Conservation (phyloP, 2,797 vertebrate genomes). For the Enteromius mattozi region DNA sequence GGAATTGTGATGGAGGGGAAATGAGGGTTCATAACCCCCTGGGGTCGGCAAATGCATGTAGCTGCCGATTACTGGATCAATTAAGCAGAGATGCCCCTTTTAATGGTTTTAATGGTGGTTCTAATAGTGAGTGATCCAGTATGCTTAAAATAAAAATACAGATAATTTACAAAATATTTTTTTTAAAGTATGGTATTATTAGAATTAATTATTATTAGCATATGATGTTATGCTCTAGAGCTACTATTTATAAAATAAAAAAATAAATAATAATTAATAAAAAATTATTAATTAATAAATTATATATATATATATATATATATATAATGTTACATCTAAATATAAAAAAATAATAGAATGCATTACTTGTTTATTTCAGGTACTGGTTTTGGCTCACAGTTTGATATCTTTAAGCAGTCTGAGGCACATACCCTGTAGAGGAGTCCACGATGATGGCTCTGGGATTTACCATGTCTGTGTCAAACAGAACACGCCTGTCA, state of each 20-base stretch:
- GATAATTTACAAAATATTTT: not conserved
- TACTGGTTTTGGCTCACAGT: not conserved
- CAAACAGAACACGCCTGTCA: slow-evolving; percentile 83
- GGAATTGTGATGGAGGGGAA: slow-evolving; percentile 48
- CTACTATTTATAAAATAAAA: too few relatives aligned
- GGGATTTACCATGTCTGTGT: slow-evolving; percentile 91
- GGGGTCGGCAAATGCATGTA: too few relatives aligned
- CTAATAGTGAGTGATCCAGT: not conserved
- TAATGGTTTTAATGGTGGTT: not conserved
- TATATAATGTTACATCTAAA: too few relatives aligned
- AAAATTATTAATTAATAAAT: too few relatives aligned
- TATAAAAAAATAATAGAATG: too few relatives aligned
- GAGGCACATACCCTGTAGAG: slow-evolving; percentile 81
- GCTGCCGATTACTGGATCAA: slow-evolving; percentile 44
- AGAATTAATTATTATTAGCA: too few relatives aligned
- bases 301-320: too few relatives aligned
- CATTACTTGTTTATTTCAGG: not conserved
- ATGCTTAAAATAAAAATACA: not conserved
- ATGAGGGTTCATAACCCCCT: slow-evolving; percentile 49
- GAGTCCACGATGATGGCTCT: slow-evolving; percentile 92
- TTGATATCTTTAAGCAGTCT: not conserved
- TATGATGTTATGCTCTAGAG: too few relatives aligned
- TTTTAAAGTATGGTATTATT: too few relatives aligned
- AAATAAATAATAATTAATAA: too few relatives aligned
- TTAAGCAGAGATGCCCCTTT: slow-evolving; percentile 36